Conservation (phyloP, 2,888 invertebrate genomes). For the Prosopocoilus inquinatus region DNA sequence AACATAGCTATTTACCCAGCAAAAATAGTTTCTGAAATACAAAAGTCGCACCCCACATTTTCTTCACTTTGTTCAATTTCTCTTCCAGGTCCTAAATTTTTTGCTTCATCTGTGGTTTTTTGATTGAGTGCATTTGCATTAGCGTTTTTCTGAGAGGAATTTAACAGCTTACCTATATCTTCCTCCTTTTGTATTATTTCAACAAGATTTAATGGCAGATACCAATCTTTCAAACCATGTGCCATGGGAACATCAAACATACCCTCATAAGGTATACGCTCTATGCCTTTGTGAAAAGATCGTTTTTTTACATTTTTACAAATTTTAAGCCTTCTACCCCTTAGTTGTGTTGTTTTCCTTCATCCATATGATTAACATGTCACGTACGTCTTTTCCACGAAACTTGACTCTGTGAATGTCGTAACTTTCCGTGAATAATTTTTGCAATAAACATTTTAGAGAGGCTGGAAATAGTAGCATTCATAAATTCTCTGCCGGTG, state of each 20-base stretch:
- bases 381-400: neutral
- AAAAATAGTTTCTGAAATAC: too few species aligned
- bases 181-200: too few species aligned
- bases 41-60: too few species aligned
- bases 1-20: too few species aligned
- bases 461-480: conserved; percentile 32
- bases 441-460: conserved; percentile 38
- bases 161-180: too few species aligned
- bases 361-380: conserved; percentile 13
- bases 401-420: conserved; percentile 31
- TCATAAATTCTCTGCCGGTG: conserved; percentile 41
- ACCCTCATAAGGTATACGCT: conserved; percentile 18
- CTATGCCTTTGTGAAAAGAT: conserved; percentile 17
- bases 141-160: too few species aligned
- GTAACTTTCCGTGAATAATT: conserved; percentile 43
- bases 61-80: too few species aligned
- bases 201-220: too few species aligned
- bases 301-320: conserved; percentile 21
- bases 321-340: conserved; percentile 21
- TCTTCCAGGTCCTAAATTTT: too few species aligned
- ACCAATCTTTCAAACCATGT: conserved; percentile 12
- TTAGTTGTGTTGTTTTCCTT: conserved; percentile 16
- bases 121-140: too few species aligned
- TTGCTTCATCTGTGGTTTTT: too few species aligned
- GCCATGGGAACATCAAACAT: conserved; percentile 17